Evolutionary conservation across 2,113 vertebrate species (phyloP).

Genomic region (Andinoacara biseriatus): DNA sequence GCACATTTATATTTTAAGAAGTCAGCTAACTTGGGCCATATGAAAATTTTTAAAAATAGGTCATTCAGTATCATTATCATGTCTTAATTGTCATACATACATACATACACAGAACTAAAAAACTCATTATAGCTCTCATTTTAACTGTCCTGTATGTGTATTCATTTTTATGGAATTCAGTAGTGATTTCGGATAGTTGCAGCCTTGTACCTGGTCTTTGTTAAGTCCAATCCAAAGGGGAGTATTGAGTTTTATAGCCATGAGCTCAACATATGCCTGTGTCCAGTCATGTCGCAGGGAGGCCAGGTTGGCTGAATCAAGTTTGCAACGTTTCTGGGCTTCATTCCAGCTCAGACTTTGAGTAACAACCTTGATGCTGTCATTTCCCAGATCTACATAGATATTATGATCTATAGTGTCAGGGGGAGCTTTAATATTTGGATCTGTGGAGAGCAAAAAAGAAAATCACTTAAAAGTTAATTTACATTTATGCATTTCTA

Average conservation of each 20-base stretch:
- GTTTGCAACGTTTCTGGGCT: constrained; percentile 79
- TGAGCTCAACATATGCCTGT: constrained; percentile 82
- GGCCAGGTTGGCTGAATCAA: constrained; percentile 75
- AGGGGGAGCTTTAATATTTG: constrained; percentile 46
- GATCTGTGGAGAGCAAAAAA: constrained; percentile 73
- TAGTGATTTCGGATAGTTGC: neutral
- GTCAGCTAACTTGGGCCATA: neutral
- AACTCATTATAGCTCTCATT: neutral
- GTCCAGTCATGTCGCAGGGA: constrained; percentile 84
- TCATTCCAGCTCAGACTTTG: constrained; percentile 86
- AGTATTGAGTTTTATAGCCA: constrained; percentile 73
- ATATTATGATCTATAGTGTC: constrained; percentile 58
- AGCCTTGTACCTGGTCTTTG: constrained; percentile 83
- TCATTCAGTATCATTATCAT: neutral
- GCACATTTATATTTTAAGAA: neutral
- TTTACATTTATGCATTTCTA: neutral
- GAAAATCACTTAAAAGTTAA: neutral
- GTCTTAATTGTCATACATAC: neutral
- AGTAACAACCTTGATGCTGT: constrained; percentile 82
- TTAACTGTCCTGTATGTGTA: neutral
- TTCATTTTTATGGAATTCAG: neutral
- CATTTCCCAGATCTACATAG: constrained; percentile 79
- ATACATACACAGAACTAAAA: neutral
- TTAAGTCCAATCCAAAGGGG: constrained; percentile 93
- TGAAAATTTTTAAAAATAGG: neutral